A percentile compares a stretch with the other conserved stretches of the same genome.
Evolutionary conservation across 2,113 vertebrate genomes (phyloP).

Genomic region (Pleuronectes platessa): DNA sequence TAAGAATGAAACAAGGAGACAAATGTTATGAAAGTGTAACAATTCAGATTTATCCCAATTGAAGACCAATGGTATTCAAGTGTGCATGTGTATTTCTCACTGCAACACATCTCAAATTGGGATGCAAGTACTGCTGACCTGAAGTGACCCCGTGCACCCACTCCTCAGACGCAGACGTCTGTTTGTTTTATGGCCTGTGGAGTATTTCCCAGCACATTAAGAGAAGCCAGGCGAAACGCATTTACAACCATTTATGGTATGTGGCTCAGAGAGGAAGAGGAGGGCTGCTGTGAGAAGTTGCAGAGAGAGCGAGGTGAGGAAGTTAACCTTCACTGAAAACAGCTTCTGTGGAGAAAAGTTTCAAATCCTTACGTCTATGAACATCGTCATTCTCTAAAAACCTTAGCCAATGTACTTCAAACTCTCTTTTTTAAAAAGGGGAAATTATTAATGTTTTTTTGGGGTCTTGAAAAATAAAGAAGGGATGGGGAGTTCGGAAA

Average conservation of each 20-base stretch:
- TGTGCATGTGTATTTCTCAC: too few relatives aligned
- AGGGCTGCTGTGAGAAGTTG: constrained; percentile 1
- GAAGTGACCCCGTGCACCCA: constrained; percentile 25
- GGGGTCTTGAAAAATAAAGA: not conserved
- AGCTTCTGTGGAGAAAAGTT: constrained; percentile 9
- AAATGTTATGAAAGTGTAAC: not conserved
- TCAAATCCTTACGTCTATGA: not conserved
- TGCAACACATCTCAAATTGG: not conserved
- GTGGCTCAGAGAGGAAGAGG: constrained; percentile 39
- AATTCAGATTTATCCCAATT: not conserved
- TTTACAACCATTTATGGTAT: constrained; percentile 74
- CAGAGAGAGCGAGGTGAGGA: constrained; percentile 20
- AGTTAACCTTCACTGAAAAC: constrained; percentile 17
- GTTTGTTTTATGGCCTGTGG: constrained; percentile 61
- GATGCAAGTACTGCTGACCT: constrained; percentile 33
- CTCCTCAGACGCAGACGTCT: constrained; percentile 54
- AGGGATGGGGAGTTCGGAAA: not conserved
- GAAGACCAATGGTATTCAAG: not conserved
- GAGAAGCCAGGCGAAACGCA: constrained; percentile 3
- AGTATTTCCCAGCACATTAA: constrained; percentile 64
- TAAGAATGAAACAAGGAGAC: not conserved
- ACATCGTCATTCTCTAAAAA: not conserved
- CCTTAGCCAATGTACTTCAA: not conserved
- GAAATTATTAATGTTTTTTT: not conserved
- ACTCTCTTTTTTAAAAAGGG: not conserved